Conservation (phyloP, 2,113 vertebrate species). For the Pseudois nayaur region DNA sequence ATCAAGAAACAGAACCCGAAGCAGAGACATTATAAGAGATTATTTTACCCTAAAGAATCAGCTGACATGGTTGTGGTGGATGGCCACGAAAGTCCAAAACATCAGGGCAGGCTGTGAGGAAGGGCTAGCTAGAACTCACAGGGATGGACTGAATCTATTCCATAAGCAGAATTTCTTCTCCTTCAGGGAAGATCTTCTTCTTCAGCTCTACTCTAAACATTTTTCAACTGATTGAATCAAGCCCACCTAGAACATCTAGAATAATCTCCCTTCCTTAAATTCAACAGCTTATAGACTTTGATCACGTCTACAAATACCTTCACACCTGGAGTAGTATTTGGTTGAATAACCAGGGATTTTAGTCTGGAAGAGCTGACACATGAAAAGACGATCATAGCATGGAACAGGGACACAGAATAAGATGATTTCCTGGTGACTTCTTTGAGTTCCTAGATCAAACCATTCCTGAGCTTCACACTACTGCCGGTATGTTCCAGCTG, state of each 20-base stretch:
- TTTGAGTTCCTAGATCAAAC: not conserved
- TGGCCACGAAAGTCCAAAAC: not conserved
- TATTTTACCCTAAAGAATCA: not conserved
- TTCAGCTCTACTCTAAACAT: not conserved
- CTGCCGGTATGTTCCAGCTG: fast-evolving
- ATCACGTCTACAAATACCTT: not conserved
- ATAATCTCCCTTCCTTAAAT: not conserved
- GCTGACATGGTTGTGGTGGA: not conserved
- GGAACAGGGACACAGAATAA: not conserved
- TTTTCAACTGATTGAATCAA: not conserved
- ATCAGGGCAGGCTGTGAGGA: not conserved
- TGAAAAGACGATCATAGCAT: not conserved
- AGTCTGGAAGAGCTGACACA: not conserved
- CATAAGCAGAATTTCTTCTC: not conserved
- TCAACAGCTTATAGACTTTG: not conserved
- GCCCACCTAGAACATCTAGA: not conserved
- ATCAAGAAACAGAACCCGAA: not conserved
- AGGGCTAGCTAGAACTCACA: not conserved
- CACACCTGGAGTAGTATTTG: not conserved
- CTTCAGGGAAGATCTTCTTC: not conserved
- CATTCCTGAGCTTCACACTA: not conserved
- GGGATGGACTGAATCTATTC: not conserved
- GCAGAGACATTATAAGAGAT: not conserved
- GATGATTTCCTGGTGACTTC: not conserved
- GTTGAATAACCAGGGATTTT: not conserved